A percentile compares a stretch with the other conserved stretches of the same genome.
phyloP scores from a whole-genome alignment of 2,113 vertebrate species.

The Pygoscelis adeliae region DNA sequence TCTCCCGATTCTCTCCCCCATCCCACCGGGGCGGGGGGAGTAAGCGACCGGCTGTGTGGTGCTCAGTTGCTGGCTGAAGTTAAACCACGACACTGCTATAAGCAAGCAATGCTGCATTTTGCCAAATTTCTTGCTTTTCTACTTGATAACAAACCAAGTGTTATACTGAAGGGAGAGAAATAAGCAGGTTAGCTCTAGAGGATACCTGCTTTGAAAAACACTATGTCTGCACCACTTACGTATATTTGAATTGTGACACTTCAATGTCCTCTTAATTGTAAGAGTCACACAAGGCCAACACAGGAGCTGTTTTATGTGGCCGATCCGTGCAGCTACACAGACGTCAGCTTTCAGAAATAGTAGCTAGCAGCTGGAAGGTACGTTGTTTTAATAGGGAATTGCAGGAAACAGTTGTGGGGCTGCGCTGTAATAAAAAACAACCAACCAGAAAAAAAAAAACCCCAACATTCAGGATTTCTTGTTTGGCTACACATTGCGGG shows the following conservation, averaged over 20 bases:
- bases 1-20: too few relatives aligned
- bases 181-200: neutral
- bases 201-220: neutral
- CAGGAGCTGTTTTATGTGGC: neutral
- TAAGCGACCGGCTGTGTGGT: too few relatives aligned
- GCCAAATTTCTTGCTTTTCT: neutral
- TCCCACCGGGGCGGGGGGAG: too few relatives aligned
- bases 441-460: neutral
- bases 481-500: neutral
- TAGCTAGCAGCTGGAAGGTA: neutral
- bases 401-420: neutral
- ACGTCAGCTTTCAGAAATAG: neutral
- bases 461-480: neutral
- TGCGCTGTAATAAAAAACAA: neutral
- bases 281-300: neutral
- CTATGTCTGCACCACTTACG: neutral
- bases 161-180: neutral
- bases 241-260: neutral
- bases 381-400: neutral
- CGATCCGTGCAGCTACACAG: neutral
- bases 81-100: neutral
- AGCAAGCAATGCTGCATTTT: neutral
- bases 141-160: neutral
- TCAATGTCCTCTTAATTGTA: neutral
- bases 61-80: too few relatives aligned